Evolutionary conservation across 2,797 vertebrate genomes (phyloP), one percentile per base, ranked within the genome.

Genomic region (Pseudocheirus occidentalis): DNA sequence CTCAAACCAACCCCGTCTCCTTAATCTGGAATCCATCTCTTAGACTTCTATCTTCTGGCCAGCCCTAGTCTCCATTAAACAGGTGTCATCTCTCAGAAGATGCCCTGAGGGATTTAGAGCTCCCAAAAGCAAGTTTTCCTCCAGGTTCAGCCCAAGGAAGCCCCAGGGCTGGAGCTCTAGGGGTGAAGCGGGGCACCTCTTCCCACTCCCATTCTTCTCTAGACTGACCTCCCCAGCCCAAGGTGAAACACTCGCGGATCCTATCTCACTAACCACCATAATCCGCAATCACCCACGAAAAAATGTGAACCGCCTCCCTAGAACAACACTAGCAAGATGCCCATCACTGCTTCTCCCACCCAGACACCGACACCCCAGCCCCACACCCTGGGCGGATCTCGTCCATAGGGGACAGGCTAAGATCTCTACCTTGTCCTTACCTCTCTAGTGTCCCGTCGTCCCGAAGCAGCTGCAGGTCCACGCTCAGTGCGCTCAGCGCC

Each of bases 371-470:
- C 58, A 28, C 52, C 16, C 40, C 46, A 7, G 90, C 55, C 4
- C 28, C 55, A 28, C 46, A 34, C 5, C 0, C 52, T 1, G 0
- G 5, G 55, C 4, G 1, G n/a, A 0, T 46, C 92, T n/a, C 95
- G 18, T 14, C 34, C 6, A 24, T 0, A 14, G 59, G 34, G 28
- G 59, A 46, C 3, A 31, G 4, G 52, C 92, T 4, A 53, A 46
- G 73, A 21, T 7, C 40, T 24, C 66, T 9, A 4, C 58, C 21
- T 87, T 6, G 34, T 21, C n/a, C 97, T 92, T 73, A 97, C 97
- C 97, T 95, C 95, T 55, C 94, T 57, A 62, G 11, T 29, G 62
- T n/a, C 0, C 9, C 12, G 50, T 54, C 0, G 90, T 50, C 5
- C 81, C 56, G 0, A 29, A 54, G 31, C n/a, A 1, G 62, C 92